A percentile compares a stretch with the other conserved stretches of the same genome.
phyloP scores from a whole-genome alignment of 2,113 vertebrate genomes.

The Choloepus hoffmanni region DNA sequence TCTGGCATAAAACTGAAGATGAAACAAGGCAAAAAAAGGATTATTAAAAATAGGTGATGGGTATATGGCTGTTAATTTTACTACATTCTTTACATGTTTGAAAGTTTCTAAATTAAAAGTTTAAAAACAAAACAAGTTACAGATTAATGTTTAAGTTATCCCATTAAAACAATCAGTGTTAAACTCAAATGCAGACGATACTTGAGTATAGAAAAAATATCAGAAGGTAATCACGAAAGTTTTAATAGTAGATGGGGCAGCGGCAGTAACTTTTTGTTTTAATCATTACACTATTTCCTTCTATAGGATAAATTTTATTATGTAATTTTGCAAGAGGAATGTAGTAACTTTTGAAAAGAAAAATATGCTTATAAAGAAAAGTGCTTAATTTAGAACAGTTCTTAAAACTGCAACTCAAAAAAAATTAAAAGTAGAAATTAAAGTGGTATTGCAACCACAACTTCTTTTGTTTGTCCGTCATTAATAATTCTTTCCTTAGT shows the following conservation, averaged over 20 bases:
- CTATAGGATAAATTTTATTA: neutral
- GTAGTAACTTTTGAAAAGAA: neutral
- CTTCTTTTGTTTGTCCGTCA: neutral
- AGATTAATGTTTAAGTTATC: neutral
- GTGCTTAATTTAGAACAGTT: neutral
- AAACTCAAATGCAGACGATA: neutral
- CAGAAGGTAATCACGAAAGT: neutral
- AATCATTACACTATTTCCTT: neutral
- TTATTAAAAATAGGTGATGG: neutral
- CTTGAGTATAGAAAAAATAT: neutral
- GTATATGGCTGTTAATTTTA: neutral
- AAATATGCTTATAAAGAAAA: neutral
- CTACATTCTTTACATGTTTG: neutral
- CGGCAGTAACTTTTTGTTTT: neutral
- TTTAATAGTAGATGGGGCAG: neutral
- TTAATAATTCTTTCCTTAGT: neutral
- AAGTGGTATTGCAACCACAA: neutral
- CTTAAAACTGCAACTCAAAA: neutral
- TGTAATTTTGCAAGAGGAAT: neutral
- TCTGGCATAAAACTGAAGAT: neutral
- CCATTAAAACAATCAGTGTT: neutral
- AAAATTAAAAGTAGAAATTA: neutral
- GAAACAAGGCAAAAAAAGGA: neutral
- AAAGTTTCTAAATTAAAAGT: neutral
- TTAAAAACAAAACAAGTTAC: neutral